Percentiles rank a stretch among this genome's conserved stretches.
Conservation (phyloP, 2,888 invertebrate species). For the Operophtera brumata region DNA sequence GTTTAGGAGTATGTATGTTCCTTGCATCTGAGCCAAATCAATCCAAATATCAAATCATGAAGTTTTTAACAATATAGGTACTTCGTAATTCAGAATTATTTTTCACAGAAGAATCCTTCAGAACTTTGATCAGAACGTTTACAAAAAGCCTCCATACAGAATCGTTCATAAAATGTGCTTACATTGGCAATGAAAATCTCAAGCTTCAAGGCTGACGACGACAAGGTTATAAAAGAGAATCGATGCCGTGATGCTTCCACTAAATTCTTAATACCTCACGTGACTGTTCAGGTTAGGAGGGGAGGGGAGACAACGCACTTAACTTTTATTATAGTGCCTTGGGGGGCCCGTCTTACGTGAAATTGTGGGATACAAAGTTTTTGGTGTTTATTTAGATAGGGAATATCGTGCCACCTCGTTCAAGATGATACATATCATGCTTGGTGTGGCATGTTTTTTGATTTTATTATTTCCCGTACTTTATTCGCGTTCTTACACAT, state of each 20-base stretch:
- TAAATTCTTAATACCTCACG: constrained; percentile 81
- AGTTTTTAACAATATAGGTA: background rate
- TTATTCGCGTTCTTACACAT: no score
- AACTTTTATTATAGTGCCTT: constrained; percentile 69
- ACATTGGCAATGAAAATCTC: constrained; percentile 34
- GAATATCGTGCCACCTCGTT: no score
- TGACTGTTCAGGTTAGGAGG: constrained; percentile 72
- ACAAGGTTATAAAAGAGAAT: constrained; percentile 45
- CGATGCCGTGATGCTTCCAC: constrained; percentile 55
- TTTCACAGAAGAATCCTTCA: background rate
- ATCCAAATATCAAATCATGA: background rate
- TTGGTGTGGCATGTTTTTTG: no score
- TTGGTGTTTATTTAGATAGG: background rate
- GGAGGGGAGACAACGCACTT: constrained; percentile 64
- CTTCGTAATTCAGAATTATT: background rate
- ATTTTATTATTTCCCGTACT: no score
- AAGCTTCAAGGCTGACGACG: constrained; percentile 38
- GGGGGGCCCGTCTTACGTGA: constrained; percentile 33
- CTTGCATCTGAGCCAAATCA: background rate
- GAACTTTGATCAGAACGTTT: background rate
- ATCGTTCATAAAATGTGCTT: constrained; percentile 15
- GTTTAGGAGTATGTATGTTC: no score
- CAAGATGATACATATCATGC: no score
- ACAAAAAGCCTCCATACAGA: background rate
- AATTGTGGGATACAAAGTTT: background rate